Evolutionary conservation across 2,797 vertebrate genomes (phyloP), one percentile per base, ranked within the genome.

Genomic region (Peromyscus attwateri): DNA sequence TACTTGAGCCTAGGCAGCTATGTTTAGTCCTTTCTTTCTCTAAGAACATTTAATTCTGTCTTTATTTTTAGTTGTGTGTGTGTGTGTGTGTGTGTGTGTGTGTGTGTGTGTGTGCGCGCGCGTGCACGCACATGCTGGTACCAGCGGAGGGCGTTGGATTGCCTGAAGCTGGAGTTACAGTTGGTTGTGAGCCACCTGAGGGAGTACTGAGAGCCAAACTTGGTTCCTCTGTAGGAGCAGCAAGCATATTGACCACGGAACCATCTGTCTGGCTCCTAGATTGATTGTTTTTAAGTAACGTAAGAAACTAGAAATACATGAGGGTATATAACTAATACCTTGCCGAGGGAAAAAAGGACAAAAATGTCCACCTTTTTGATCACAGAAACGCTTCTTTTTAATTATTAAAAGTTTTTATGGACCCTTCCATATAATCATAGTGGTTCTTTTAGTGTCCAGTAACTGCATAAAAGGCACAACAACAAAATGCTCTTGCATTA

Each of bases 371-470:
- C 29, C 4, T 70, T 83, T 93, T 46, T 87, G 82, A 83, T 19
- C 8, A 76, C 1, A 66, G 40, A 91, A 40, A 76, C 82, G 6
- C 57, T 85, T 83, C 81, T 73, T 16, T 57, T 46, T 87, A 60
- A 29, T 60, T 70, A 62, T 94, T 91, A 85, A 66, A 91, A 83
- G 1, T 25, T 82, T 89, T 92, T 37, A 52, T 29, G 8, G 46
- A 23, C 8, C 10, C 8, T 23, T 93, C 23, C 7, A 4, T 49
- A 52, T 81, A 62, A 55, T 40, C 40, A 17, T 13, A 88, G 23
- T 81, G 49, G 7, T 73, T 29, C 37, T 62, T 87, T 97, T 93
- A 87, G 37, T 55, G n/a, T 79, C 55, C 87, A 37, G 93, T 89
- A 95, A 91, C 85, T 79, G 21, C 64, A 25, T 71, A 37, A 87